Conservation (phyloP, 2,113 vertebrate genomes). For the Oplegnathus fasciatus region DNA sequence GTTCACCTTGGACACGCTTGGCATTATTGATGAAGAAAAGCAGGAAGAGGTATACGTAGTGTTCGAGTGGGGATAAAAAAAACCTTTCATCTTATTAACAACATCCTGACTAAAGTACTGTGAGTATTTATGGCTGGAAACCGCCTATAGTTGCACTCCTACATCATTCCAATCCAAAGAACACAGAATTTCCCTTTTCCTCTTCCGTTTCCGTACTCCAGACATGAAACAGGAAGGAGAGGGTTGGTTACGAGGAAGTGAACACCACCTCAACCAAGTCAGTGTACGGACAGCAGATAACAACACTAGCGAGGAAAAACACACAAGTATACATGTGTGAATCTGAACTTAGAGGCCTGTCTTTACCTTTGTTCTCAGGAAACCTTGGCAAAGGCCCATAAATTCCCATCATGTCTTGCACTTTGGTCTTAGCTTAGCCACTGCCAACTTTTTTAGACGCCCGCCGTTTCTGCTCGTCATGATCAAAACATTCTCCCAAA, state of each 20-base stretch:
- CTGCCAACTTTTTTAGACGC: conserved; percentile 43
- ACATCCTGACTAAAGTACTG: conserved; percentile 67
- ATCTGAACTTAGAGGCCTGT: conserved; percentile 31
- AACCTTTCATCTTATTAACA: conserved; percentile 62
- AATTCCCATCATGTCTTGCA: conserved; percentile 63
- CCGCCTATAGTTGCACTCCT: conserved; percentile 32
- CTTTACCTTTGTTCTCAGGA: conserved; percentile 51
- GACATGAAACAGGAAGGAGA: conserved; percentile 63
- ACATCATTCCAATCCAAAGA: conserved; percentile 54
- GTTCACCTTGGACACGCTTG: conserved; percentile 3
- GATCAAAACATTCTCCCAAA: conserved; percentile 64
- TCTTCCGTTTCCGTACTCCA: conserved; percentile 44
- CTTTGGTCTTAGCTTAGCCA: conserved; percentile 34
- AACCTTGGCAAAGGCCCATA: conserved; percentile 48
- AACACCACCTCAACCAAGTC: conserved; percentile 27
- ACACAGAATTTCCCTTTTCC: conserved; percentile 67
- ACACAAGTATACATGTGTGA: conserved; percentile 7
- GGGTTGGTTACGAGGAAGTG: conserved; percentile 64
- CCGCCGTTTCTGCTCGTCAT: conserved; percentile 18
- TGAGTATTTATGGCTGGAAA: conserved; percentile 56
- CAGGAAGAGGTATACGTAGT: conserved; percentile 31
- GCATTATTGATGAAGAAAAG: conserved; percentile 26
- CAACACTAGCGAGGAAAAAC: conserved; percentile 8
- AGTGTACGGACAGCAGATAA: neutral
- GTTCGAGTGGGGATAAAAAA: neutral